phyloP scores from a whole-genome alignment of 2,888 invertebrate genomes.

The Leptinotarsa haldemani region DNA sequence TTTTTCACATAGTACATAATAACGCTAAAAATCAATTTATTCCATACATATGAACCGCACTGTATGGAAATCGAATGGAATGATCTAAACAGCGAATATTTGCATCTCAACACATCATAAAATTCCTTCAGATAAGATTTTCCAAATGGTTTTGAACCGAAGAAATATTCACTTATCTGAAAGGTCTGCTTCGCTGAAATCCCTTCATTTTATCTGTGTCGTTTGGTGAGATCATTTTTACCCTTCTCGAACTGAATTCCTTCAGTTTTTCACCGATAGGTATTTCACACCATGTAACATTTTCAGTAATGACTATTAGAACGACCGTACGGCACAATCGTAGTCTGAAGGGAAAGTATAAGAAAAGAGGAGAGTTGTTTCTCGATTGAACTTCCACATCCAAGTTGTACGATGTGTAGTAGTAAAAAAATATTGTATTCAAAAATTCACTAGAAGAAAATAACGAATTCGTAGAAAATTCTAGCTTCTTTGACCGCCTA shows the following conservation, averaged over 20 bases:
- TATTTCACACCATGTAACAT: constrained; percentile 8
- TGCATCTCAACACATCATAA: constrained; percentile 9
- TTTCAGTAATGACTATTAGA: constrained; percentile 11
- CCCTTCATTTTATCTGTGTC: constrained; percentile 17
- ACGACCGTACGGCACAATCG: neutral
- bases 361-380: no score
- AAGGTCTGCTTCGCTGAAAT: neutral
- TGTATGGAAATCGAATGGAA: neutral
- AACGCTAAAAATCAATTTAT: no score
- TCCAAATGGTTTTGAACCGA: neutral
- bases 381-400: no score
- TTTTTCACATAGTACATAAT: no score
- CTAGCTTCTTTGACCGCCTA: no score
- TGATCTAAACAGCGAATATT: neutral
- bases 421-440: no score
- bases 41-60: no score
- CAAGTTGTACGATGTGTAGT: no score
- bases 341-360: neutral
- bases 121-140: neutral
- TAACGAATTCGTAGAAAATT: no score
- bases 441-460: no score
- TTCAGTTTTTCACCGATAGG: constrained; percentile 2
- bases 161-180: constrained; percentile 10
- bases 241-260: constrained; percentile 7
- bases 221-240: constrained; percentile 19